Evolutionary conservation across 2,888 invertebrate species (phyloP), one percentile per base, ranked within the genome.

Genomic region (Tineola bisselliella): DNA sequence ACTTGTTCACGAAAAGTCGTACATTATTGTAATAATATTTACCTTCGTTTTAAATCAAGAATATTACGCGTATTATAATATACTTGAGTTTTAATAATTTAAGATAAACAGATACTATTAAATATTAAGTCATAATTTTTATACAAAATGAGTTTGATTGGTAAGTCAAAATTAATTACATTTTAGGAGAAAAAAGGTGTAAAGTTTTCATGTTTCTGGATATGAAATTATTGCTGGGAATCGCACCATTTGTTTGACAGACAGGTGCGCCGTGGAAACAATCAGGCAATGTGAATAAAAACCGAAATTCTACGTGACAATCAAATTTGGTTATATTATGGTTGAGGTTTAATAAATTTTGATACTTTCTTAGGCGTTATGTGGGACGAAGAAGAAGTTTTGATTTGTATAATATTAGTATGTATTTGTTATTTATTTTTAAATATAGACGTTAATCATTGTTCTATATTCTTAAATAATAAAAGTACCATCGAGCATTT

Each of bases 291-390:
- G n/a, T 15, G 48, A 48, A 48, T 17, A 48, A 48, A 48, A 48
- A 48, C 13, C 48, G 13, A 48, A 48, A 69, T 69, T 65, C 60
- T 66, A 68, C 68, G 65, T 75, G 74, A 75, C 77, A 74, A 74
- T 69, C 72, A 68, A 73, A 74, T 77, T 76, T 72, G 64, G 66
- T 2, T 30, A 48, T 48, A 48, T 48, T 48, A 10, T 44, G 15
- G n/a, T 48, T 10, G 15, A 48, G 48, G 13, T 15, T n/a, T 48
- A n/a, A 38, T 12, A 3, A n/a, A 12, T 38, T 38, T 38, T 38
- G 38, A 38, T 38, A 38, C 38, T 38, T 38, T n/a, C n/a, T n/a
- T n/a, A n/a, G n/a, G n/a, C n/a, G n/a, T n/a, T n/a, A n/a, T n/a
- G n/a, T n/a, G n/a, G n/a, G n/a, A n/a, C n/a, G n/a, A n/a, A n/a